Conservation (phyloP, 2,797 vertebrate species). For the Brachyrhaphis roseni region DNA sequence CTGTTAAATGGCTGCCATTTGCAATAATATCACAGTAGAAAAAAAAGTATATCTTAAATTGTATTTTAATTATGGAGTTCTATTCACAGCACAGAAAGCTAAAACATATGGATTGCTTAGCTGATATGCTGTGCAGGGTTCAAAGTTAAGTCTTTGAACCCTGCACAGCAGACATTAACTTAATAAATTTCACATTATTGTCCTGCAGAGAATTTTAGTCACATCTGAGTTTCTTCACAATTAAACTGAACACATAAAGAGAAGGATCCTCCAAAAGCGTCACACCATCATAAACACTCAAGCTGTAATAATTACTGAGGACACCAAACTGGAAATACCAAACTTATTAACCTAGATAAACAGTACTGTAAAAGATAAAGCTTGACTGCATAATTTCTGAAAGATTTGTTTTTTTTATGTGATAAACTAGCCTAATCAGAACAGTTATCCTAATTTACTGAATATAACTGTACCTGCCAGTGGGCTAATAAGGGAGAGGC, state of each 20-base stretch:
- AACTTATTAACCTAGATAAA: not conserved
- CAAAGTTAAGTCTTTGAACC: not conserved
- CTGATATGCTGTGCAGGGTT: not conserved
- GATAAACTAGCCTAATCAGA: not conserved
- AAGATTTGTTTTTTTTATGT: not conserved
- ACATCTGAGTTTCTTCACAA: not conserved
- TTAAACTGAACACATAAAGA: not conserved
- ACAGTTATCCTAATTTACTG: not conserved
- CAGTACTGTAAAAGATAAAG: not conserved
- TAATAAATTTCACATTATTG: not conserved
- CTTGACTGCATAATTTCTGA: not conserved
- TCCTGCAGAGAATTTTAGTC: not conserved
- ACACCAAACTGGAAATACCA: not conserved
- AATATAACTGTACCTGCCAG: not conserved
- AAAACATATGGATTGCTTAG: not conserved
- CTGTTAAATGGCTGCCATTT: not conserved
- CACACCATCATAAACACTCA: not conserved
- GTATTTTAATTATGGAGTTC: not conserved
- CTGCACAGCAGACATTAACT: not conserved
- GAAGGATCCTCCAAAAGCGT: not conserved
- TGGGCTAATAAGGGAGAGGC: not conserved
- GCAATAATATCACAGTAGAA: not conserved
- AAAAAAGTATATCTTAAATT: not conserved
- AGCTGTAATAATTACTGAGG: not conserved
- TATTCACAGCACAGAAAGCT: not conserved